A percentile compares a stretch with the other conserved stretches of the same genome.
Conservation (phyloP, 2,113 vertebrate genomes). For the Chamaea fasciata region DNA sequence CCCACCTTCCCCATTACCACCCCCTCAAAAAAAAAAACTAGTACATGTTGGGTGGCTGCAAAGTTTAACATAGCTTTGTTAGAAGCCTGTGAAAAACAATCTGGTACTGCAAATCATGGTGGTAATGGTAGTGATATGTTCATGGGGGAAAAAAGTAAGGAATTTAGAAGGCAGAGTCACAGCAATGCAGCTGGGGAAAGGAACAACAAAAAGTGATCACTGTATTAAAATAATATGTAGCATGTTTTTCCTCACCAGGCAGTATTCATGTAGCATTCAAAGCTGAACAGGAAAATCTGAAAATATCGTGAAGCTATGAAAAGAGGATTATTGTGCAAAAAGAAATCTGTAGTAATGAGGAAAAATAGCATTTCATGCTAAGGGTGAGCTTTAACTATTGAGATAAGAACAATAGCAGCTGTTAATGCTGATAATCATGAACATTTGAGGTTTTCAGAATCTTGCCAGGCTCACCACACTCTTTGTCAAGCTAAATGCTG, state of each 20-base stretch:
- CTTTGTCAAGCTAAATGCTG: neutral
- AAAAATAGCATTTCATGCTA: neutral
- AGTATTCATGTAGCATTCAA: neutral
- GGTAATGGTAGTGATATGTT: neutral
- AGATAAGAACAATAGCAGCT: neutral
- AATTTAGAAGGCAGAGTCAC: neutral
- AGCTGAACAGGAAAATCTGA: neutral
- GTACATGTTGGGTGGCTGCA: neutral
- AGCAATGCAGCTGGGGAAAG: neutral
- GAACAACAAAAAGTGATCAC: neutral
- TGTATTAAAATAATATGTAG: neutral
- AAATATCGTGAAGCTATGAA: neutral
- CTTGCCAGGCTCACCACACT: neutral
- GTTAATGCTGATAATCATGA: neutral
- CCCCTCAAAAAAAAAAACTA: neutral
- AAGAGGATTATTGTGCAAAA: neutral
- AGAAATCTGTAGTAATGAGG: neutral
- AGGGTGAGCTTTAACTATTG: neutral
- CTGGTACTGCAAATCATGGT: neutral
- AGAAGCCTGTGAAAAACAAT: neutral
- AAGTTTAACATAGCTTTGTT: neutral
- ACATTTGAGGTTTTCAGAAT: neutral
- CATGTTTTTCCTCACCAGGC: neutral
- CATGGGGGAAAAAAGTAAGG: neutral
- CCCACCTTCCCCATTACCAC: no score